Base-by-base conservation (phyloP, 1,140 invertebrate species). In the Drosophila kanapiae region DNA sequence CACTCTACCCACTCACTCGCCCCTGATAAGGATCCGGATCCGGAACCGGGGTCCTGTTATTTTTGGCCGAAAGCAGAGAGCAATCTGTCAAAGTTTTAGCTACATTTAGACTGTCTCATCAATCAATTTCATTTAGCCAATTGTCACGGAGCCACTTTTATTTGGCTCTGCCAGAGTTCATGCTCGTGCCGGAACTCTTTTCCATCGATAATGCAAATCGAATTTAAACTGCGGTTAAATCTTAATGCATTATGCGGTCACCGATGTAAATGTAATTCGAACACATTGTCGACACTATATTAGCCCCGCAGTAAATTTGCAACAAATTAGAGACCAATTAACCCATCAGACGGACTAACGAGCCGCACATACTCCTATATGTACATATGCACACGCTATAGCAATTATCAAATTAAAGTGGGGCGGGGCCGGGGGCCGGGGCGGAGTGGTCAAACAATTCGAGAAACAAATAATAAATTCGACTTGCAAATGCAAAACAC, bases 1-100 rank as follows among this genome's bases (percentile, higher is more conserved):
- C 79, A 56, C 16, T 8, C 16, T 8, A 8, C 31, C 31, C 47
- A 29, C 47, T 48, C 49, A 53, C 16, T 35, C n/a, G 31, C 16
- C 43, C 35, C 40, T 9, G 58, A 86, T 88, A 71, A 74, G 76
- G 59, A 84, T 80, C 60, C 58, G 69, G 23, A 68, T 67, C 40
- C 51, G 31, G 13, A 27, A 13, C 49, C 53, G 37, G 62, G 31
- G 33, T 38, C 33, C 18, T 37, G 27, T 71, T 65, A 58, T 75
- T 75, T 67, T 43, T 76, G 67, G 57, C 18, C 23, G 53, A 2
- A 35, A 53, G 49, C 48, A 29, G 16, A 14, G 18, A 51, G 75
- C 69, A 90, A 91, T 91, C 84, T 90, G 85, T 91, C 88, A 91
- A 91, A 88, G 81, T 91, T 81, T 76, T 75, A 80, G 64, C 72